Base-by-base conservation (phyloP, 2,797 vertebrate species). In the Xiphophorus birchmanni region DNA sequence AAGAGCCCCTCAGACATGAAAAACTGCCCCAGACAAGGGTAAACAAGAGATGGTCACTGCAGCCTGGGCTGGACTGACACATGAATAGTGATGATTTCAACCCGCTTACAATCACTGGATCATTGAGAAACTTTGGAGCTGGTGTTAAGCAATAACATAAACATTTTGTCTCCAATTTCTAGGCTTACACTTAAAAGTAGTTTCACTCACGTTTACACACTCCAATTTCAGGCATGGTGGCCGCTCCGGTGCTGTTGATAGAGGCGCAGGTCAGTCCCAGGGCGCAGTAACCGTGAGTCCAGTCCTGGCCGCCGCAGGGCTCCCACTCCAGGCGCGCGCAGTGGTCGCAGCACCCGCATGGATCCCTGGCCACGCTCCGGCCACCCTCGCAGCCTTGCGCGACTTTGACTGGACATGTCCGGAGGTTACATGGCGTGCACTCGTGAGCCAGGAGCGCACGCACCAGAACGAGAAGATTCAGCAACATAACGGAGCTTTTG, bases 281-380 rank as follows among this genome's bases (percentile, higher is more conserved):
- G 4, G 93, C 94, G 88, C 96, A 97, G 92, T 94, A 95, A 71
- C 96, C 96, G 82, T 93, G 88, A 69, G 83, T 58, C 95, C 96
- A 96, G 94, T 96, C 94, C 80, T 67, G 84, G 0, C 96, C 96
- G 26, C 95, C 96, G 86, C 96, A 97, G 32, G 92, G 85, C 87
- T 96, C 96, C 94, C 94, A 93, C 87, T 96, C 93, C 83, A 95
- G 88, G 76, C 94, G 93, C 74, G 94, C 47, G 69, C 96, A 96
- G 80, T 90, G 94, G 60, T 94, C 93, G 47, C 96, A 97, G 92
- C 96, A 97, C 83, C 96, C 95, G 92, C 96, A 97, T 5, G 96
- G 95, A 81, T 96, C 96, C 81, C 85, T 86, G 72, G 91, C 93
- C 84, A 89, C 10, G 52, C 79, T 93, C 89, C 95, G 94, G 40